These are phyloP conservation scores for Antheraea pernyi DNA, from an alignment of 1,140 invertebrate species.

Conservation along the genomic window DNA sequence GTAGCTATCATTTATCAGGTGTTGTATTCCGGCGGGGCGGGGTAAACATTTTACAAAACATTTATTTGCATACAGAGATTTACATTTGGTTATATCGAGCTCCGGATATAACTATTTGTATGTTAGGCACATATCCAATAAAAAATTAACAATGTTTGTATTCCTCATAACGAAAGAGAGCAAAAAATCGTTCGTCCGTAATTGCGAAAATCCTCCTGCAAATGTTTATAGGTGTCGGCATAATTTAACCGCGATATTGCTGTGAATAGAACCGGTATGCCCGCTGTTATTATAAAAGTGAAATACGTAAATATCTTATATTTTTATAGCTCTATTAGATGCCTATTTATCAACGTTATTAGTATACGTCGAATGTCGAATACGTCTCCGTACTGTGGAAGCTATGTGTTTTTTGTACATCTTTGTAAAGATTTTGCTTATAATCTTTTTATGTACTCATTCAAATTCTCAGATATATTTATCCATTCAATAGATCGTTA, in stretches of 20 bases:
- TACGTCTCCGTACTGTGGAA: slow-evolving; percentile 17
- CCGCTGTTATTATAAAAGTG: slow-evolving; percentile 33
- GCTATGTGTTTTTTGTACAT: slow-evolving; percentile 24
- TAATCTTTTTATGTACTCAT: not conserved
- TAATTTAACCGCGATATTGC: slow-evolving; percentile 45
- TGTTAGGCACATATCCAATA: slow-evolving; percentile 12
- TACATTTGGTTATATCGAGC: slow-evolving; percentile 38
- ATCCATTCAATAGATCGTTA: too few relatives aligned
- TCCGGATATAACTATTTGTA: slow-evolving; percentile 22
- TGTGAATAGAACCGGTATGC: slow-evolving; percentile 37
- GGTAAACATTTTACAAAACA: slow-evolving; percentile 64
- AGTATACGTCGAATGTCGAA: slow-evolving; percentile 8
- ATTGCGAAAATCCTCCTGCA: slow-evolving; percentile 40
- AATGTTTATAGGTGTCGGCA: slow-evolving; percentile 38
- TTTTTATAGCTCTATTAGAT: slow-evolving; percentile 22
- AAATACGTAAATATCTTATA: slow-evolving; percentile 26
- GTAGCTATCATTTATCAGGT: slow-evolving; percentile 69
- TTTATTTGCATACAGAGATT: slow-evolving; percentile 63
- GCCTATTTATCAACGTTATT: slow-evolving; percentile 23
- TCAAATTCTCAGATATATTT: not conserved
- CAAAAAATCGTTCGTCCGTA: slow-evolving; percentile 36
- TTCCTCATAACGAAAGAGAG: slow-evolving; percentile 18
- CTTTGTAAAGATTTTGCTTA: slow-evolving; percentile 24
- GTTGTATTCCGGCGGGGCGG: slow-evolving; percentile 46
- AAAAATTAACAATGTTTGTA: slow-evolving; percentile 23